Percentiles rank a stretch among this genome's conserved stretches.
Evolutionary conservation across 2,888 invertebrate genomes (phyloP).

Genomic region (Agriopis aurantiaria): DNA sequence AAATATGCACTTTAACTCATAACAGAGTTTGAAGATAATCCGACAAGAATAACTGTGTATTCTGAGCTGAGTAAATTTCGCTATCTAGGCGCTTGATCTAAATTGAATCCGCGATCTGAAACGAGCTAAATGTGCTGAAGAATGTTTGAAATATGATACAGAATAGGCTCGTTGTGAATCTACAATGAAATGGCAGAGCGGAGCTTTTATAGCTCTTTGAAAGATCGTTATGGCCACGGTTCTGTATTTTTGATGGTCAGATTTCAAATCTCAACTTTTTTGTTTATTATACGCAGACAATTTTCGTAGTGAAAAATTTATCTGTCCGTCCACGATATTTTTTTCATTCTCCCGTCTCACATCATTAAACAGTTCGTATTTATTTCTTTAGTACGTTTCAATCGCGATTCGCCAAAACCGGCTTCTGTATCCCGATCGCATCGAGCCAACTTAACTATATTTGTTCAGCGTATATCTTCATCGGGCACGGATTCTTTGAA

Average conservation of each 20-base stretch:
- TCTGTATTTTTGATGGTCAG: not conserved
- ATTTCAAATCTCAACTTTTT: not conserved
- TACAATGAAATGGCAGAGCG: conserved; percentile 62
- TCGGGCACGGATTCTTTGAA: conserved; percentile 45
- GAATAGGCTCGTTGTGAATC: conserved; percentile 58
- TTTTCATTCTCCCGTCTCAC: not conserved
- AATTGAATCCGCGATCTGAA: conserved; percentile 75
- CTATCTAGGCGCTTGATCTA: conserved; percentile 70
- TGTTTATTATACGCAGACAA: not conserved
- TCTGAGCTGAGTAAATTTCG: conserved; percentile 57
- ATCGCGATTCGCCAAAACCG: conserved; percentile 74
- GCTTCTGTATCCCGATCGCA: conserved; percentile 67
- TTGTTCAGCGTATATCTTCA: conserved; percentile 55
- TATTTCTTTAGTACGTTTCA: conserved; percentile 67
- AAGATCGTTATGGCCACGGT: not conserved
- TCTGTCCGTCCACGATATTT: not conserved
- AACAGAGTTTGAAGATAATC: conserved; percentile 56
- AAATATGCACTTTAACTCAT: conserved; percentile 41
- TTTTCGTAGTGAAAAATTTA: not conserved
- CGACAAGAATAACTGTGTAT: conserved; percentile 63
- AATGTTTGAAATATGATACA: conserved; percentile 63
- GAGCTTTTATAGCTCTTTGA: conserved; percentile 26
- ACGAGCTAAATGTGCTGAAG: conserved; percentile 67
- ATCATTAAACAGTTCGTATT: conserved; percentile 57
- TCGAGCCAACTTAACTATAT: conserved; percentile 53